phyloP scores from a whole-genome alignment of 1,140 invertebrate species.

The Drosophila tsacasi region DNA sequence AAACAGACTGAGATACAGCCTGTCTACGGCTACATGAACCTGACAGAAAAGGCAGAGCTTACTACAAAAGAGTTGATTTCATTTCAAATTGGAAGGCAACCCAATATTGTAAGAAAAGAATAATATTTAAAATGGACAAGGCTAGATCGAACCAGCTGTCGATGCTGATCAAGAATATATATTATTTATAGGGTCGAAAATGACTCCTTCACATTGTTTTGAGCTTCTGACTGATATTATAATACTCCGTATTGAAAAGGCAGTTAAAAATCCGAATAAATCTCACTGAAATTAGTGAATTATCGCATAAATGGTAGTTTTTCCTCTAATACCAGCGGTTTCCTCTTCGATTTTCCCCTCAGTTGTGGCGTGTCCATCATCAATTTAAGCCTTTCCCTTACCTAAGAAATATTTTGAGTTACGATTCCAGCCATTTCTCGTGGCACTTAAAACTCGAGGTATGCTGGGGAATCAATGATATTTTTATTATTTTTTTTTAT shows the following conservation, averaged over 20 bases:
- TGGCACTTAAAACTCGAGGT: constrained; percentile 48
- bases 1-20: background rate
- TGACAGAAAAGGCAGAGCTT: background rate
- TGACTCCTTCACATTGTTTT: too few species aligned
- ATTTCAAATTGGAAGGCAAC: too few species aligned
- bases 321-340: constrained; percentile 1
- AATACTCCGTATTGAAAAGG: too few species aligned
- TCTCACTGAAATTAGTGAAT: too few species aligned
- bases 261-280: background rate
- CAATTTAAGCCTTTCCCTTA: constrained; percentile 21
- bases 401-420: background rate
- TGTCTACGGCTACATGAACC: too few species aligned
- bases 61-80: too few species aligned
- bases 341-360: constrained; percentile 17
- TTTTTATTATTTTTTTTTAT: constrained; percentile 56
- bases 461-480: constrained; percentile 40
- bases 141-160: too few species aligned
- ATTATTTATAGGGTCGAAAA: too few species aligned
- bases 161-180: too few species aligned
- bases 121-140: too few species aligned
- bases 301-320: background rate
- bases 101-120: too few species aligned
- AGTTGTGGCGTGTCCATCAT: constrained; percentile 41
- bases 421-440: background rate
- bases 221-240: too few species aligned